A percentile compares a stretch with the other conserved stretches of the same genome.
These are phyloP conservation scores for Trichonephila clavipes DNA, from an alignment of 1,140 invertebrate genomes.

Conservation along the genomic window DNA sequence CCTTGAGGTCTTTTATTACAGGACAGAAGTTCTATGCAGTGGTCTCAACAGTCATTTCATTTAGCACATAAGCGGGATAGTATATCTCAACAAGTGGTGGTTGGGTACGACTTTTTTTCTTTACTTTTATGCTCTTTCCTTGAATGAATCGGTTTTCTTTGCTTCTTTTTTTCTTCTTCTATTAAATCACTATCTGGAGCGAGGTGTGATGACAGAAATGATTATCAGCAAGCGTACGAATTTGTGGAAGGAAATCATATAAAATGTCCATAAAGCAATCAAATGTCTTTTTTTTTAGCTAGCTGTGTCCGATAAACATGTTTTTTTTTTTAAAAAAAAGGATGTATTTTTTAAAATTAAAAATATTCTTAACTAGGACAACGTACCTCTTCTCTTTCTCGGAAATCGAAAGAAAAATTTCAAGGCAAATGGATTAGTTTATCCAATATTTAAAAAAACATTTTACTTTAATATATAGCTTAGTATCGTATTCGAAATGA, in stretches of 20 bases:
- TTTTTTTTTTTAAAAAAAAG: too few relatives aligned
- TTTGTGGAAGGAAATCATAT: background rate
- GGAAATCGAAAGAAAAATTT: too few relatives aligned
- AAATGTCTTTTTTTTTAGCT: background rate
- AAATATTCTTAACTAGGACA: too few relatives aligned
- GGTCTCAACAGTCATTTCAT: background rate
- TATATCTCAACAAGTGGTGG: conserved; percentile 59
- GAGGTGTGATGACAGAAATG: conserved; percentile 12
- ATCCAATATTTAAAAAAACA: too few relatives aligned
- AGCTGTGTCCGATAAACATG: too few relatives aligned
- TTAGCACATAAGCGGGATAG: conserved; percentile 7
- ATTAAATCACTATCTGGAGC: background rate
- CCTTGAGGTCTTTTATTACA: conserved; percentile 51
- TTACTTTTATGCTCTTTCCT: background rate
- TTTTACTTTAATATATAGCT: too few relatives aligned
- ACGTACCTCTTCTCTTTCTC: too few relatives aligned
- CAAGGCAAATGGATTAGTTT: too few relatives aligned
- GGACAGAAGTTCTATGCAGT: conserved; percentile 35
- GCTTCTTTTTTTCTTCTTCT: background rate
- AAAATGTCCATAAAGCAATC: background rate
- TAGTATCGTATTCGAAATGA: background rate
- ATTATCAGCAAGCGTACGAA: background rate
- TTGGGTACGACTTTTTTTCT: background rate
- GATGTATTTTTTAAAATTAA: too few relatives aligned
- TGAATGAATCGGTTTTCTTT: background rate